Conservation (phyloP, 1,140 invertebrate species). For the Zaprionus vittiger region DNA sequence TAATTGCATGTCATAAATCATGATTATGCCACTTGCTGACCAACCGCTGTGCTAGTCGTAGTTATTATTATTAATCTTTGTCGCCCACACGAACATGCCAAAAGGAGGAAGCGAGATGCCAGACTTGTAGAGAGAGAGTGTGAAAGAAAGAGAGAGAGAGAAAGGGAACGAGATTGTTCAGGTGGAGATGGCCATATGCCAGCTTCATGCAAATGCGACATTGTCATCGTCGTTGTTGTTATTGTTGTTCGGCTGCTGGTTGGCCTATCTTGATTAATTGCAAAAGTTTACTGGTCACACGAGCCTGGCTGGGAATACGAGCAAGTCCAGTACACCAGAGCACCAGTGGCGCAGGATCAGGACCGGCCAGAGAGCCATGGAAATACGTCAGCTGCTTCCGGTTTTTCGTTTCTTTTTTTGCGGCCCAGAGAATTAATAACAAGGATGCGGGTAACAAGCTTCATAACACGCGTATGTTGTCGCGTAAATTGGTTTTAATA, state of each 20-base stretch:
- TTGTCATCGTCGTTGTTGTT: constrained; percentile 31
- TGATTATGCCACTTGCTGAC: constrained; percentile 81
- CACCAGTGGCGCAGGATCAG: constrained; percentile 13
- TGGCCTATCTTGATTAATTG: constrained; percentile 81
- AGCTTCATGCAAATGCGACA: constrained; percentile 67
- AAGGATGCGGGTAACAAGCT: constrained; percentile 67
- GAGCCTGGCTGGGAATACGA: constrained; percentile 44
- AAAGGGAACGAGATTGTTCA: constrained; percentile 17
- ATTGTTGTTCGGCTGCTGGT: constrained; percentile 31
- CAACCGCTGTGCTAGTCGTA: constrained; percentile 78
- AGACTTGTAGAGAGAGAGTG: constrained; percentile 7
- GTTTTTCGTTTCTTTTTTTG: constrained; percentile 12
- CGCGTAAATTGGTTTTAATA: constrained; percentile 83
- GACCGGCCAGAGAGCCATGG: constrained; percentile 40
- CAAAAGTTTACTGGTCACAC: constrained; percentile 77
- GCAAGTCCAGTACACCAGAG: constrained; percentile 2
- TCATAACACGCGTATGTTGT: constrained; percentile 80
- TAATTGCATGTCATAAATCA: constrained; percentile 82
- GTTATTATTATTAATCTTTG: constrained; percentile 83
- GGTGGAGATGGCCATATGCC: constrained; percentile 60
- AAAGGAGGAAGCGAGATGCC: background rate
- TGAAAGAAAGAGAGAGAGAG: background rate
- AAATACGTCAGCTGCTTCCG: constrained; percentile 76
- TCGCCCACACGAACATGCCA: constrained; percentile 61
- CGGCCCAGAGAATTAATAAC: constrained; percentile 44